phyloP scores from a whole-genome alignment of 2,888 invertebrate genomes.

The Cremastinae sp. region DNA sequence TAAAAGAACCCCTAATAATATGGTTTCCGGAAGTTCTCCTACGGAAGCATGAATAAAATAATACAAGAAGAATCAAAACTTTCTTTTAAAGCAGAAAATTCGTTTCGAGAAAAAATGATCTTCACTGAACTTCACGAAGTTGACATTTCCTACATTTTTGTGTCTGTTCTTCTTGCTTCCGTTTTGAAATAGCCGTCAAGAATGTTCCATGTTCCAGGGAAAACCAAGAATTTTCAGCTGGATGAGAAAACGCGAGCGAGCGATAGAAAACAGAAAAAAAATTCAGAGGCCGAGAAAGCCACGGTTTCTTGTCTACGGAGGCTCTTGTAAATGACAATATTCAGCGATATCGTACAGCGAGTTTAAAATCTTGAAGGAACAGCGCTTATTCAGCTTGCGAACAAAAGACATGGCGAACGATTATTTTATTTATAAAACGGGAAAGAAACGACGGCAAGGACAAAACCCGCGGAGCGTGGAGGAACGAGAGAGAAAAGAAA shows the following conservation, averaged over 20 bases:
- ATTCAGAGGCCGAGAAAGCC: neutral
- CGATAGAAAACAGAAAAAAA: neutral
- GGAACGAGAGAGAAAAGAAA: neutral
- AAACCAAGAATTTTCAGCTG: slow-evolving; percentile 11
- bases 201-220: slow-evolving; percentile 24
- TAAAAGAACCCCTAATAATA: slow-evolving; percentile 52
- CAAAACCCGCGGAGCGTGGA: slow-evolving; percentile 6
- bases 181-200: slow-evolving; percentile 11
- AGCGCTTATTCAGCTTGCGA: slow-evolving; percentile 58
- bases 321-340: slow-evolving; percentile 45
- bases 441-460: slow-evolving; percentile 23
- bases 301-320: slow-evolving; percentile 13
- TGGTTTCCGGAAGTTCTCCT: slow-evolving; percentile 61
- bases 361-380: slow-evolving; percentile 39
- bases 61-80: neutral
- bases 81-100: neutral
- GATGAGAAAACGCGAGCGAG: slow-evolving; percentile 20
- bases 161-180: neutral
- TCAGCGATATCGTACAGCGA: neutral
- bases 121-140: neutral
- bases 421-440: slow-evolving; percentile 73
- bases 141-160: neutral
- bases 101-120: neutral
- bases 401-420: slow-evolving; percentile 68
- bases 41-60: too few species aligned